These are phyloP conservation scores for Poeciliopsis prolifica DNA, from an alignment of 2,113 vertebrate species.

Conservation along the genomic window DNA sequence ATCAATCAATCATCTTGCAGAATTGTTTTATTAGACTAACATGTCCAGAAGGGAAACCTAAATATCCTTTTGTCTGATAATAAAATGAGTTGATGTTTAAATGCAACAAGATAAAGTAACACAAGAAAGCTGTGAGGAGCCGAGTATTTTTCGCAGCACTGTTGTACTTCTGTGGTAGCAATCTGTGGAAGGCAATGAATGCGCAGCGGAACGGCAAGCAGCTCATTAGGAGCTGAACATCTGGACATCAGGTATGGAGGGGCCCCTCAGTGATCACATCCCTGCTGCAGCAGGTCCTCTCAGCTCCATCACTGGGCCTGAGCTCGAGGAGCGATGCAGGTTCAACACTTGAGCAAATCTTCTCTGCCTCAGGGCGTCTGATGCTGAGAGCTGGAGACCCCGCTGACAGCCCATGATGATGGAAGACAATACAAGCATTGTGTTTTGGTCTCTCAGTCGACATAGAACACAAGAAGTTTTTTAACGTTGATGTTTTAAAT, in stretches of 20 bases:
- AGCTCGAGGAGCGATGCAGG: slow-evolving; percentile 33
- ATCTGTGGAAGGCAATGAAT: background rate
- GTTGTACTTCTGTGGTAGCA: background rate
- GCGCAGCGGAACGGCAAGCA: background rate
- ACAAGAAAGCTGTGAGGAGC: background rate
- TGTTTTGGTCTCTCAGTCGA: slow-evolving; percentile 14
- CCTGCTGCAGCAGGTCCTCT: slow-evolving; percentile 12
- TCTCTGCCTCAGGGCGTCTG: slow-evolving; percentile 30
- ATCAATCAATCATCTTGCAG: no score
- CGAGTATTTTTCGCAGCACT: background rate
- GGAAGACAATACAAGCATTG: slow-evolving; percentile 8
- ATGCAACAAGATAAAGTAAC: no score
- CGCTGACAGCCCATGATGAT: background rate
- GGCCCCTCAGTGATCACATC: slow-evolving; percentile 48
- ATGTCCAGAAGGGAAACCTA: no score
- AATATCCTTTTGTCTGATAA: no score
- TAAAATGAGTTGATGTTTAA: no score
- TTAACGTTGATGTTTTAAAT: background rate
- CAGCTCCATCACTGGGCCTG: slow-evolving; percentile 22
- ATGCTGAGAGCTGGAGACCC: slow-evolving; percentile 3
- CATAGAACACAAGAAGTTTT: slow-evolving; percentile 3
- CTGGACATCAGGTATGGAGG: slow-evolving; percentile 40
- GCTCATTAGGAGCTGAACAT: slow-evolving; percentile 36
- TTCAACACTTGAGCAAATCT: slow-evolving; percentile 35
- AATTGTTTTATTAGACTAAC: no score